phyloP scores from a whole-genome alignment of 1,140 invertebrate genomes.

The Drosophila grimshawi region DNA sequence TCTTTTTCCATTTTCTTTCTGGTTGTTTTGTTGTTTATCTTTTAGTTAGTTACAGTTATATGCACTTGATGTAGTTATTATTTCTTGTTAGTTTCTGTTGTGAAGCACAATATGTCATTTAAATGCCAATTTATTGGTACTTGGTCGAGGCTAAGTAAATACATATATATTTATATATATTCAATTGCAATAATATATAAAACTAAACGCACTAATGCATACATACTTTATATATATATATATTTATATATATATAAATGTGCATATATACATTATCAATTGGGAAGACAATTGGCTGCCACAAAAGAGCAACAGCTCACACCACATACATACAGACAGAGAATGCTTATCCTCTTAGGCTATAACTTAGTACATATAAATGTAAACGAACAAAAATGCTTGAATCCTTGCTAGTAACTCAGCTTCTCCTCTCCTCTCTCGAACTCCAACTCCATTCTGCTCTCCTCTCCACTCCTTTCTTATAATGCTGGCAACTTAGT shows the following conservation, averaged over 20 bases:
- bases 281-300: constrained; percentile 38
- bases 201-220: constrained; percentile 26
- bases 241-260: constrained; percentile 39
- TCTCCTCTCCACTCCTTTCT: neutral
- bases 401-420: constrained; percentile 28
- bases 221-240: constrained; percentile 19
- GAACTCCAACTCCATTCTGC: neutral
- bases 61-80: constrained; percentile 37
- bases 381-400: constrained; percentile 34
- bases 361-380: constrained; percentile 39
- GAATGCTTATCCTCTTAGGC: constrained; percentile 46
- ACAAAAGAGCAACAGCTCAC: constrained; percentile 1
- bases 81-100: constrained; percentile 27
- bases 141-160: constrained; percentile 75
- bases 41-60: constrained; percentile 27
- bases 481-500: constrained; percentile 42
- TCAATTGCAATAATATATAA: constrained; percentile 22
- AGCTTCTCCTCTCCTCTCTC: neutral
- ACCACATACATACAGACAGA: constrained; percentile 36
- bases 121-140: constrained; percentile 82
- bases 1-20: no score
- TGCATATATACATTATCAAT: constrained; percentile 23
- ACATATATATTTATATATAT: constrained; percentile 49
- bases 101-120: constrained; percentile 75
- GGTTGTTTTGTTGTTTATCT: neutral